Evolutionary conservation across 2,888 invertebrate species (phyloP).

Genomic region (Sceliomorpha sp.): DNA sequence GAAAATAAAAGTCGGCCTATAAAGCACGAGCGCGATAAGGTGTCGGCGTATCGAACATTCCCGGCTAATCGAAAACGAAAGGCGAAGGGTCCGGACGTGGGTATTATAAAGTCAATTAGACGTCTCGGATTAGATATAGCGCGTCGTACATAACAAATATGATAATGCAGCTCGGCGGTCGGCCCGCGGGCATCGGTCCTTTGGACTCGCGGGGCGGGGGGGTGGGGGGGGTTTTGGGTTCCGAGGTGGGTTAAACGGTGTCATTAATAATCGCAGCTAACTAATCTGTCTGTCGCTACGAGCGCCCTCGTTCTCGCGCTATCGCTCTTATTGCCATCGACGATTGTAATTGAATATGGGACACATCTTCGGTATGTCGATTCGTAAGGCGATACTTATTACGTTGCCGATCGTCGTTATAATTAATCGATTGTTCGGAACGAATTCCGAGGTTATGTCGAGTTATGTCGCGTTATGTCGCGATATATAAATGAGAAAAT

Average conservation of each 20-base stretch:
- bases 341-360: constrained; percentile 38
- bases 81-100: constrained; percentile 45
- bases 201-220: too few species aligned
- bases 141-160: constrained; percentile 80
- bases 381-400: background rate
- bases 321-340: constrained; percentile 66
- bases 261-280: constrained; percentile 85
- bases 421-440: too few species aligned
- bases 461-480: too few species aligned
- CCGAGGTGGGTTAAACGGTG: constrained; percentile 83
- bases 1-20: too few species aligned
- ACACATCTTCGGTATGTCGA: constrained; percentile 6
- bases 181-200: constrained; percentile 70
- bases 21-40: too few species aligned
- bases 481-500: too few species aligned
- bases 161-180: constrained; percentile 73
- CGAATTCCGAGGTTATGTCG: too few species aligned
- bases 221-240: constrained; percentile 76
- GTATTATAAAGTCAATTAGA: constrained; percentile 80
- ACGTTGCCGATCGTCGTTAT: too few species aligned
- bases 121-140: constrained; percentile 77
- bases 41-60: too few species aligned
- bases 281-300: constrained; percentile 83
- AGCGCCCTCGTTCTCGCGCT: constrained; percentile 70
- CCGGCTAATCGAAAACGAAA: constrained; percentile 47